Evolutionary conservation across 2,888 invertebrate species (phyloP), one percentile per base, ranked within the genome.

Genomic region (Diaperis boleti): DNA sequence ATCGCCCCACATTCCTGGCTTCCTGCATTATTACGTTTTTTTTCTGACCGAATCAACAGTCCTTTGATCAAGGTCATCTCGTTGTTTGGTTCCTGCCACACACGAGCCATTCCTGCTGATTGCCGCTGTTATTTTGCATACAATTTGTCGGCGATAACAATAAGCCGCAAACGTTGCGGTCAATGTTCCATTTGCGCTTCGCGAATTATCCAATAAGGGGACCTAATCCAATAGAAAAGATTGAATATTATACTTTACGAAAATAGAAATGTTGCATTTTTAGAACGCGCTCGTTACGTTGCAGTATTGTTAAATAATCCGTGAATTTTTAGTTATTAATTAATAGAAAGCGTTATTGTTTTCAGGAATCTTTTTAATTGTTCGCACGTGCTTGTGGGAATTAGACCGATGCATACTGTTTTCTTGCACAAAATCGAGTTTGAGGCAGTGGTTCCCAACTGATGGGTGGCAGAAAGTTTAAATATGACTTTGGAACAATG

Each of bases 101-200:
- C 44, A 44, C 20, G 22, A 11, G 13, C 17, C 17, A 49, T 49
- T 8, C 17, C 17, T 18, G 49, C 29, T 20, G 49, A 49, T 49
- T 35, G 33, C 31, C 10, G 42, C 11, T 35, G n/a, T 49, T 49
- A 49, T 49, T 49, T 31, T 18, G 35, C 49, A 49, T 35, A 49
- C 33, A 18, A 49, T 11, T 33, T 33, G 33, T 33, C 33, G 33
- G 11, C 33, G 49, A 49, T 49, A 52, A 52, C 52, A 52, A 52
- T 39, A 52, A 50, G 39, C 52, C 52, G 52, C 52, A 39, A 52
- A 52, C 14, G 17, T 14, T n/a, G 18, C 52, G 52, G 52, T 52
- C 52, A 35, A 52, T 14, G 52, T 52, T 52, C 52, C 35, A 35
- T 39, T 52, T 22, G 37, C 11, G 13, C 8, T 37, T 15, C 18